Conservation (phyloP, 1,140 invertebrate genomes). For the Agraylea sexmaculata region DNA sequence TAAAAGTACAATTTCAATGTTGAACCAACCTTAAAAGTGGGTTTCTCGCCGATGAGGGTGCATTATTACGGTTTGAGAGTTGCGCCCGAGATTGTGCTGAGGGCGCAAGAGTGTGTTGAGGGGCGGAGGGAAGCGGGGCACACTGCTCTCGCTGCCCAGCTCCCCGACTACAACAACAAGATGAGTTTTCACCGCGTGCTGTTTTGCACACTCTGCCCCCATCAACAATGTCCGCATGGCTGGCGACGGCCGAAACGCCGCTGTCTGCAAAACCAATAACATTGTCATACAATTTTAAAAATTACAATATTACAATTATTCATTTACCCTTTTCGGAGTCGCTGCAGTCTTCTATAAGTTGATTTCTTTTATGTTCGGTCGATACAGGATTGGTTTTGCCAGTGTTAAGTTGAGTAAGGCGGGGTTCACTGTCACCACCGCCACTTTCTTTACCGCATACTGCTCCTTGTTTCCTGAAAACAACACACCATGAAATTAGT, state of each 20-base stretch:
- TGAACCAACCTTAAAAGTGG: slow-evolving; percentile 16
- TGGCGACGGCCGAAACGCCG: slow-evolving; percentile 17
- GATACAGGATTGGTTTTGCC: background rate
- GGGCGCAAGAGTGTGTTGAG: slow-evolving; percentile 7
- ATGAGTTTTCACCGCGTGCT: slow-evolving; percentile 5
- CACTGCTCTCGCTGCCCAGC: slow-evolving; percentile 5
- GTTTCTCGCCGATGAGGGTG: too few species aligned
- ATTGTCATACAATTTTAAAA: background rate
- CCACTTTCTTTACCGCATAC: slow-evolving; percentile 13
- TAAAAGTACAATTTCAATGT: slow-evolving; percentile 2
- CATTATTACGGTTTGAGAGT: too few species aligned
- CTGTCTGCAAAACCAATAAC: slow-evolving; percentile 15
- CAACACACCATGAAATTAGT: too few species aligned
- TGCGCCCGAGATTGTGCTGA: too few species aligned
- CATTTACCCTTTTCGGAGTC: slow-evolving; percentile 18
- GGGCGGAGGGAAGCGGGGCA: background rate
- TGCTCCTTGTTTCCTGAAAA: slow-evolving; percentile 11
- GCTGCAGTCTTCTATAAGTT: slow-evolving; percentile 17
- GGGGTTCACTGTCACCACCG: slow-evolving; percentile 3
- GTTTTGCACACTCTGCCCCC: slow-evolving; percentile 4
- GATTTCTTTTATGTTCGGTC: background rate
- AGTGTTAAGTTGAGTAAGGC: background rate
- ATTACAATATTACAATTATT: background rate
- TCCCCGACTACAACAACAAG: background rate
- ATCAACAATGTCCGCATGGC: slow-evolving; percentile 17